These are phyloP conservation scores for Carettochelys insculpta DNA, from an alignment of 2,113 vertebrate species.

Conservation along the genomic window DNA sequence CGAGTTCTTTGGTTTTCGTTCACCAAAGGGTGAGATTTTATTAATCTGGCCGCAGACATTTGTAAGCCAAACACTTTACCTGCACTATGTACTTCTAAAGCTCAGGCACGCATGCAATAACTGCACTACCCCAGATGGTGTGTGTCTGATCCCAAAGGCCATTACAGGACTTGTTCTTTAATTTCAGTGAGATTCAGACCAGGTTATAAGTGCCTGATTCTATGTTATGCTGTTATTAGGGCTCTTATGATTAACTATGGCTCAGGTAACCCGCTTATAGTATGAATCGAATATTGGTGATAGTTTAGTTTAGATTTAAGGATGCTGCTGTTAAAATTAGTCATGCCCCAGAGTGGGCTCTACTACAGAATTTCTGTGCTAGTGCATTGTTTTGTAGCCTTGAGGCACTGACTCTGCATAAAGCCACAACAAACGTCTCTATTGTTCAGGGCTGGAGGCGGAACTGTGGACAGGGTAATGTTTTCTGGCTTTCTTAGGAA, in stretches of 20 bases:
- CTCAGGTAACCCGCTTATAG: not conserved
- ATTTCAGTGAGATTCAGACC: not conserved
- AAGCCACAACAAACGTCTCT: constrained; percentile 44
- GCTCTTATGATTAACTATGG: not conserved
- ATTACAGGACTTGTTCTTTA: not conserved
- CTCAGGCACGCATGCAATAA: not conserved
- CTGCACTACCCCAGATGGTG: not conserved
- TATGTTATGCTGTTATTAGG: not conserved
- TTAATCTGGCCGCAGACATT: not conserved
- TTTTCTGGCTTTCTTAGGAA: not conserved
- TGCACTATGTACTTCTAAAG: not conserved
- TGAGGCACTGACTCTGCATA: constrained; percentile 2
- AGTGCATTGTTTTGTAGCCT: constrained; percentile 39
- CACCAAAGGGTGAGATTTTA: not conserved
- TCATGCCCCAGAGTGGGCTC: constrained; percentile 56
- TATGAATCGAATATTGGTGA: not conserved
- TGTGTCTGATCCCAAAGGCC: not conserved
- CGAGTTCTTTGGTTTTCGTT: not conserved
- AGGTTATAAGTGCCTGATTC: not conserved
- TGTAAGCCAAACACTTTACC: not conserved
- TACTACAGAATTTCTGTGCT: constrained; percentile 10
- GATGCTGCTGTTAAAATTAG: constrained; percentile 43
- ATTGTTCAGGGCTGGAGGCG: not conserved
- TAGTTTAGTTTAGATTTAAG: not conserved
- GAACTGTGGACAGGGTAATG: not conserved